Conservation (phyloP, 2,888 invertebrate genomes). For the Chirona hameri region DNA sequence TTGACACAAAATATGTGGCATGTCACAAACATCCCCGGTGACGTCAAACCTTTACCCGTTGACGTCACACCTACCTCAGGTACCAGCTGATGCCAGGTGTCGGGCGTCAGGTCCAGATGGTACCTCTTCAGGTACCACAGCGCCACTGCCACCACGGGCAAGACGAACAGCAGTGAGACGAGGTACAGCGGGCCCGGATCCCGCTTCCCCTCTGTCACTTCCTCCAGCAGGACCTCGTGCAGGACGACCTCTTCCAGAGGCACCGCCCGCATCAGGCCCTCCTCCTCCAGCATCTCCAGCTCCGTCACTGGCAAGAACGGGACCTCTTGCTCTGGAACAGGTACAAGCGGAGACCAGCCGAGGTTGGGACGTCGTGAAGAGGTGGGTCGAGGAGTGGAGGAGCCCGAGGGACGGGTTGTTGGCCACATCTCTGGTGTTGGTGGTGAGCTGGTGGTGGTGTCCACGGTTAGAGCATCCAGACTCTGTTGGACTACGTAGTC, state of each 20-base stretch:
- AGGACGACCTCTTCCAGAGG: background rate
- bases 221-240: background rate
- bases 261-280: too few relatives aligned
- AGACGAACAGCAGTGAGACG: conserved; percentile 26
- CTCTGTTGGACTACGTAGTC: too few relatives aligned
- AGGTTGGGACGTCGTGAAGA: too few relatives aligned
- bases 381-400: too few relatives aligned
- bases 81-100: background rate
- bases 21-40: background rate
- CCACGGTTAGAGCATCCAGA: too few relatives aligned
- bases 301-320: too few relatives aligned
- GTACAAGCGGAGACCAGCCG: too few relatives aligned
- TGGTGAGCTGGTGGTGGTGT: too few relatives aligned
- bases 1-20: background rate
- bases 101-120: background rate
- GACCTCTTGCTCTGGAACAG: too few relatives aligned
- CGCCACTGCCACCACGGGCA: conserved; percentile 10
- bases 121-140: conserved; percentile 13
- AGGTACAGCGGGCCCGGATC: background rate
- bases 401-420: too few relatives aligned
- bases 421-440: too few relatives aligned
- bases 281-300: too few relatives aligned
- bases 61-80: background rate
- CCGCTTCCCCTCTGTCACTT: background rate
- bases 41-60: background rate